These are phyloP conservation scores for Cuniculus paca DNA, from an alignment of 2,797 vertebrate genomes.

Conservation along the genomic window DNA sequence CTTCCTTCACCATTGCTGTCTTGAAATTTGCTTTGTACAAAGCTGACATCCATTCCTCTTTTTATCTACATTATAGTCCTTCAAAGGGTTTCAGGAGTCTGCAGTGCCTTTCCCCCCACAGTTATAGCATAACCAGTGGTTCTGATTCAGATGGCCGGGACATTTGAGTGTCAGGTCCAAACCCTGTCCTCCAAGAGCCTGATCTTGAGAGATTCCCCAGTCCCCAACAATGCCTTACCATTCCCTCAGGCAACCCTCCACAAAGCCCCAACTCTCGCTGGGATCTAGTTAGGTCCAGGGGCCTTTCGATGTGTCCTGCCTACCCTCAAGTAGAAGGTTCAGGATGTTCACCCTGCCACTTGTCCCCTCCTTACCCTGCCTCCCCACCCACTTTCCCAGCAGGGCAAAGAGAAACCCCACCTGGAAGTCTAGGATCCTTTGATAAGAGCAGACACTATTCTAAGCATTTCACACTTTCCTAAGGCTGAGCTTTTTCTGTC, in stretches of 20 bases:
- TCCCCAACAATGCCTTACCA: background rate
- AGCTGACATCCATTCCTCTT: background rate
- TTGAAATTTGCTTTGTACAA: conserved; percentile 42
- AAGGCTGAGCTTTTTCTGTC: background rate
- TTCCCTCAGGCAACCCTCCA: background rate
- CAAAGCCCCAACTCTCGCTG: background rate
- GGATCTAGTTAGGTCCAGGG: background rate
- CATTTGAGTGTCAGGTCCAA: background rate
- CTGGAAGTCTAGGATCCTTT: background rate
- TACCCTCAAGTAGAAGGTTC: background rate
- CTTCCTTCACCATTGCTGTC: background rate
- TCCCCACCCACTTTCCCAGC: background rate
- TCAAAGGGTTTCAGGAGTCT: background rate
- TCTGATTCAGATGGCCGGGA: background rate
- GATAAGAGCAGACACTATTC: conserved; percentile 20
- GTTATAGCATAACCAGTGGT: background rate
- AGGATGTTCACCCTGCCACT: background rate
- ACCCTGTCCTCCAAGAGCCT: background rate
- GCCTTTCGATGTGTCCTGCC: background rate
- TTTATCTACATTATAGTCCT: background rate
- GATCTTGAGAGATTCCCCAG: background rate
- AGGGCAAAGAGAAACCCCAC: conserved; percentile 15
- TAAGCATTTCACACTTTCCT: background rate
- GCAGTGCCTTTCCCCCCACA: background rate
- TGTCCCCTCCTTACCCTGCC: no score